Conservation (phyloP, 2,797 vertebrate species). For the Apodemus agrarius region DNA sequence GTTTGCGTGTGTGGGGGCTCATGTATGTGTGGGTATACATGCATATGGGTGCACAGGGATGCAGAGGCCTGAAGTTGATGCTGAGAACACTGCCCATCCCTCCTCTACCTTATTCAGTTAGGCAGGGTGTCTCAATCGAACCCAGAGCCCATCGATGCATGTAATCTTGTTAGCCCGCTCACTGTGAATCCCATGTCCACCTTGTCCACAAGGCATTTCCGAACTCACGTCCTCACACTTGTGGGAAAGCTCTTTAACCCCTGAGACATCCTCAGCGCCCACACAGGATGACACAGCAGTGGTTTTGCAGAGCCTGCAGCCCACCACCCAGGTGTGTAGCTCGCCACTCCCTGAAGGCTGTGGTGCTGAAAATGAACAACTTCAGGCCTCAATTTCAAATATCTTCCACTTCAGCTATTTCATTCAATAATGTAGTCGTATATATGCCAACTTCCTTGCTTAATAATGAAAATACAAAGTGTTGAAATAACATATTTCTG, state of each 20-base stretch:
- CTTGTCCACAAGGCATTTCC: background rate
- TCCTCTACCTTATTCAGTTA: background rate
- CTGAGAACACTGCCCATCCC: background rate
- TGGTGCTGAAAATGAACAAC: constrained; percentile 22
- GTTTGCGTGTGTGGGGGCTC: background rate
- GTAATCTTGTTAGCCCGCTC: background rate
- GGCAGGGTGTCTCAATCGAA: background rate
- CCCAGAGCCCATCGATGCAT: background rate
- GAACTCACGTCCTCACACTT: background rate
- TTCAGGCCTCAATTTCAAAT: constrained; percentile 43
- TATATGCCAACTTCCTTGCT: constrained; percentile 63
- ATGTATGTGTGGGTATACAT: background rate
- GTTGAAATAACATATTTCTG: constrained; percentile 65
- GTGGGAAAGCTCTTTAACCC: background rate
- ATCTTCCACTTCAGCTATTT: constrained; percentile 51
- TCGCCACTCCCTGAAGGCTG: background rate
- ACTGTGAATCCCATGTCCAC: background rate
- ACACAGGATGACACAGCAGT: background rate
- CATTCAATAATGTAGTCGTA: constrained; percentile 56
- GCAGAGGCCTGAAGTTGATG: background rate
- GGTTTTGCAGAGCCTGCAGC: background rate
- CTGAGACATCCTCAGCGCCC: background rate
- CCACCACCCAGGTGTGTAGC: background rate
- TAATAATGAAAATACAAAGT: constrained; percentile 72
- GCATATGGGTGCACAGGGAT: background rate